Evolutionary conservation across 92 coral and sea anemone genomes (phyloP).

Genomic region (Phenganax marumi): DNA sequence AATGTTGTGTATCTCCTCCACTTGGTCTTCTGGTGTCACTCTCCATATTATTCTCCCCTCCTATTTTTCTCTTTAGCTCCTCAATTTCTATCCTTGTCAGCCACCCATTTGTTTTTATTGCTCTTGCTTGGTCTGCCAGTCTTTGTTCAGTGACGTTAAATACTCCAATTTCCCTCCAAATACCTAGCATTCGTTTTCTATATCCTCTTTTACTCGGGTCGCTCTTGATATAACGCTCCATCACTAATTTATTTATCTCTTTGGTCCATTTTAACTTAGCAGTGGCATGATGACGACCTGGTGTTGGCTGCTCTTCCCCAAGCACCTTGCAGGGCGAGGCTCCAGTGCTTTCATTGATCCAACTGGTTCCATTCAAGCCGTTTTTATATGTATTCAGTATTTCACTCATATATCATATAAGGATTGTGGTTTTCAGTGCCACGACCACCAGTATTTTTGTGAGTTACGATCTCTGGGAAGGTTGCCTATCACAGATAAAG

Average conservation of each 20-base stretch:
- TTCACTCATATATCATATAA: too few relatives aligned
- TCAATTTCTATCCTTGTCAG: conserved; percentile 43
- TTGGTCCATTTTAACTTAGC: conserved; percentile 49
- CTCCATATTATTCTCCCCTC: neutral
- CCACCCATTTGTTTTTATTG: conserved; percentile 41
- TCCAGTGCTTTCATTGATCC: too few relatives aligned
- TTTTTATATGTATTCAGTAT: too few relatives aligned
- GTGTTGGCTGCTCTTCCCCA: too few relatives aligned
- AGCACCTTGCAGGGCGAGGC: too few relatives aligned
- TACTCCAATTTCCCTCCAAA: conserved; percentile 43
- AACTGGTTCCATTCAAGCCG: too few relatives aligned
- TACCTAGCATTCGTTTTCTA: conserved; percentile 44
- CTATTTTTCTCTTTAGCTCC: conserved; percentile 36
- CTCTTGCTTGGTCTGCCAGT: conserved; percentile 41
- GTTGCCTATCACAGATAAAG: too few relatives aligned
- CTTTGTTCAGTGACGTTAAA: conserved; percentile 32
- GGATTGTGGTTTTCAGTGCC: too few relatives aligned
- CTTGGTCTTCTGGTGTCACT: neutral
- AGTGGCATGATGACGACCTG: too few relatives aligned
- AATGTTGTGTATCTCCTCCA: too few relatives aligned
- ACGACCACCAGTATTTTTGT: too few relatives aligned
- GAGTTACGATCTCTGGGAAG: too few relatives aligned
- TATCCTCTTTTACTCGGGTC: conserved; percentile 47
- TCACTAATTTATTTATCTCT: conserved; percentile 43
- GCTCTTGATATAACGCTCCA: conserved; percentile 46